Base-by-base conservation (phyloP, 2,888 invertebrate species). In the Mimumesa dahlbomi region DNA sequence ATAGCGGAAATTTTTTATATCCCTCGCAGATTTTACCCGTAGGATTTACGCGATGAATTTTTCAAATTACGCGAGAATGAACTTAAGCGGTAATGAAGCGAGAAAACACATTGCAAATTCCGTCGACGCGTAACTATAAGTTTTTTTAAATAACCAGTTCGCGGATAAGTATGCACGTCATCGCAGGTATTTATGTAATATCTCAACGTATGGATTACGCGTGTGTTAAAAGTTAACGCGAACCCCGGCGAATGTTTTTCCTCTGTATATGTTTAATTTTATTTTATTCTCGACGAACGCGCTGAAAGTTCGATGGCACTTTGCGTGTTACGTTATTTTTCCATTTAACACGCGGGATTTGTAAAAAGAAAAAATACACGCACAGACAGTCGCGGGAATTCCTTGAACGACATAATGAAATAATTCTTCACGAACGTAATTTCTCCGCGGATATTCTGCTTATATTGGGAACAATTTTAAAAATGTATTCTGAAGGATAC, bases 151-250 rank as follows among this genome's bases (percentile, higher is more conserved):
- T 13, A 36, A 25, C 34, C 34, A 13, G 25, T n/a, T 11, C 34
- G 21, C n/a, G 48, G 13, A 63, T 36, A 63, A 46, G 45, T 54
- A 36, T 36, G 42, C 53, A 53, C 61, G 52, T 40, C 11, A 31
- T 29, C 18, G 22, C 11, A 22, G n/a, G 50, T 63, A 49, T 66
- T 66, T 63, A 49, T n/a, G n/a, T n/a, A n/a, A n/a, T n/a, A n/a
- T n/a, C n/a, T n/a, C n/a, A n/a, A n/a, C n/a, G n/a, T n/a, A 54
- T 46, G 52, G 34, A 62, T 62, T 40, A 43, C 62, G 52, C 25
- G 19, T 4, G 22, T 13, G 62, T 65, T 62, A 53, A 65, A 62
- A 53, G 40, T 65, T 65, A 65, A 62, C 53, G 34, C 34, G 40
- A 11, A 18, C 16, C 34, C 45, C 25, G 25, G 38, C 25, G 29